These are phyloP conservation scores for Hyppa rectilinea DNA, from an alignment of 2,888 invertebrate genomes.

Conservation along the genomic window DNA sequence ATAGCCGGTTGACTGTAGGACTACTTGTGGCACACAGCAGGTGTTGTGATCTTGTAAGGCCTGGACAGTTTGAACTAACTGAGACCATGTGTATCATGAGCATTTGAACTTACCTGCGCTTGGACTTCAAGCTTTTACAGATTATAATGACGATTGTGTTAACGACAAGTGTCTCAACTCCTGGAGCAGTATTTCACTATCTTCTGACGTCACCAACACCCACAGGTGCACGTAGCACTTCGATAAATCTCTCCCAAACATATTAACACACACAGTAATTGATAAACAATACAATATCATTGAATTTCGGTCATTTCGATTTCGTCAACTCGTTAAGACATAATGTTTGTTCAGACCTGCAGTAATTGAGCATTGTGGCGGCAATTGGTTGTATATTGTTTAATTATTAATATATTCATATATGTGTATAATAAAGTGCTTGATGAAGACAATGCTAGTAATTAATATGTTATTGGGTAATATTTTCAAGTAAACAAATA, in stretches of 20 bases:
- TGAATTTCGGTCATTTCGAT: constrained; percentile 44
- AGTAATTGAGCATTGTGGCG: constrained; percentile 51
- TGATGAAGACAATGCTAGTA: constrained; percentile 44
- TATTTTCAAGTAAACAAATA: constrained; percentile 20
- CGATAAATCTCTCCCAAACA: constrained; percentile 43
- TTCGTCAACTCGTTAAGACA: constrained; percentile 37
- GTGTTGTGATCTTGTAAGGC: neutral
- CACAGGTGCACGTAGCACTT: constrained; percentile 31
- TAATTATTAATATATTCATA: constrained; percentile 56
- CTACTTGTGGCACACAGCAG: neutral
- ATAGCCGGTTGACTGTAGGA: neutral
- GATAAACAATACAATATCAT: constrained; percentile 53
- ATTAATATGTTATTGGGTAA: constrained; percentile 52
- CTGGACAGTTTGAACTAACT: too few relatives aligned
- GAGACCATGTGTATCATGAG: neutral
- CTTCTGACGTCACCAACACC: constrained; percentile 23
- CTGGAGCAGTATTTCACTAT: neutral
- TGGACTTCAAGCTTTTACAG: neutral
- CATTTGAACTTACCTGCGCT: too few relatives aligned
- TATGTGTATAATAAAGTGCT: constrained; percentile 33
- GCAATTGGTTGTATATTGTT: constrained; percentile 47
- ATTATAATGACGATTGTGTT: neutral
- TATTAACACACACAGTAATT: constrained; percentile 49
- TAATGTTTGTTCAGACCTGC: constrained; percentile 29
- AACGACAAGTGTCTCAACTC: neutral